A percentile compares a stretch with the other conserved stretches of the same genome.
phyloP scores from a whole-genome alignment of 2,888 invertebrate species.

The Oeneis ivallda region DNA sequence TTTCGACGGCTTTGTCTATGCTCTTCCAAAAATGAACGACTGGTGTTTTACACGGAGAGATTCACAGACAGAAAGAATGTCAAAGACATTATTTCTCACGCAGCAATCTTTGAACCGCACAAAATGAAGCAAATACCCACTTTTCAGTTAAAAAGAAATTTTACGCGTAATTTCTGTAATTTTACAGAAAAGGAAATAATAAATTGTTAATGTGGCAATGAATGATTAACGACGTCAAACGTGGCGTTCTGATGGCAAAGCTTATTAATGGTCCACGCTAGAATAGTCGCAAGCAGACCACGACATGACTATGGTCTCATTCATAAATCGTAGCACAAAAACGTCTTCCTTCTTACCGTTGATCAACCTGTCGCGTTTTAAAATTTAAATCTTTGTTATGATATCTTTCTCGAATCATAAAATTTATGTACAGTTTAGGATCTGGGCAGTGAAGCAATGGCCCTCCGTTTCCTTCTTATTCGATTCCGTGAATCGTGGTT shows the following conservation, averaged over 20 bases:
- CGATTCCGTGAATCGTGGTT: slow-evolving; percentile 81
- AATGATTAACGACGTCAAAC: slow-evolving; percentile 52
- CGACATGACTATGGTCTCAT: slow-evolving; percentile 53
- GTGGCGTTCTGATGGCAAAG: slow-evolving; percentile 42
- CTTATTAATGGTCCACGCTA: slow-evolving; percentile 58
- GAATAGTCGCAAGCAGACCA: slow-evolving; percentile 62
- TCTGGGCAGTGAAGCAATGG: slow-evolving; percentile 70
- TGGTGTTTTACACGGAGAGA: slow-evolving; percentile 40
- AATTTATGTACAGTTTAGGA: slow-evolving; percentile 77
- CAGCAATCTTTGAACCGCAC: slow-evolving; percentile 24
- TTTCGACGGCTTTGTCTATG: slow-evolving; percentile 56
- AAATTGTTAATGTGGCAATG: slow-evolving; percentile 55
- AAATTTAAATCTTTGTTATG: slow-evolving; percentile 73
- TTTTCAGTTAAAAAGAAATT: slow-evolving; percentile 28
- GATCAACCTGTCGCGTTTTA: slow-evolving; percentile 76
- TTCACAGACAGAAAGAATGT: slow-evolving; percentile 17
- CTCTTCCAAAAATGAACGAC: slow-evolving; percentile 49
- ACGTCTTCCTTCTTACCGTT: slow-evolving; percentile 81
- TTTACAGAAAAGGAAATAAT: slow-evolving; percentile 22
- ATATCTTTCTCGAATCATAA: slow-evolving; percentile 72
- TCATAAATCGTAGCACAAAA: slow-evolving; percentile 76
- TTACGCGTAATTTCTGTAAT: slow-evolving; percentile 16
- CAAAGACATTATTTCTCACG: slow-evolving; percentile 11
- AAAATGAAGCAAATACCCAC: slow-evolving; percentile 10
- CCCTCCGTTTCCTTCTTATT: slow-evolving; percentile 77